These are phyloP conservation scores for Electrona antarctica DNA, from an alignment of 2,113 vertebrate genomes.

Conservation along the genomic window DNA sequence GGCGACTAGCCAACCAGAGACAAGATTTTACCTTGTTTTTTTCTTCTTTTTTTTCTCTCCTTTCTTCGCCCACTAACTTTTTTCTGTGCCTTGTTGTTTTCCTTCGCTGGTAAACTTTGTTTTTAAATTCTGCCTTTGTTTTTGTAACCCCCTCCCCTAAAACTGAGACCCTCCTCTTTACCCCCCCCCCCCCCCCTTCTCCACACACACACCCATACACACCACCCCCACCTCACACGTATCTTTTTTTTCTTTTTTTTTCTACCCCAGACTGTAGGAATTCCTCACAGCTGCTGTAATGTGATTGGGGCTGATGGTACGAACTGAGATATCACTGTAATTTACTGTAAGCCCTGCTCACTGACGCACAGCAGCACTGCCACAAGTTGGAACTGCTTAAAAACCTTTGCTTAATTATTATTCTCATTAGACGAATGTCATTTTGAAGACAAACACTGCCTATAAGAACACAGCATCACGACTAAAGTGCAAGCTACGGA, in stretches of 20 bases:
- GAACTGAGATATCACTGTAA: constrained; percentile 71
- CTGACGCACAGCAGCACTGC: constrained; percentile 50
- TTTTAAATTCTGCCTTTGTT: constrained; percentile 77
- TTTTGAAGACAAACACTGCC: no score
- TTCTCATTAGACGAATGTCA: no score
- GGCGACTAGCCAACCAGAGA: constrained; percentile 64
- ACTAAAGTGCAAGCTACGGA: no score
- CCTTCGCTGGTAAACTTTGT: constrained; percentile 77
- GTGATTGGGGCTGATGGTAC: constrained; percentile 63
- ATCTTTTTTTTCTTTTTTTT: constrained; percentile 47
- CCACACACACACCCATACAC: neutral
- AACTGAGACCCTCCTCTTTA: constrained; percentile 43
- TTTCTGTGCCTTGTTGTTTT: constrained; percentile 66
- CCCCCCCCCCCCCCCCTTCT: constrained; percentile 18
- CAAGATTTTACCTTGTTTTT: constrained; percentile 54
- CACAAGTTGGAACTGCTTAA: neutral
- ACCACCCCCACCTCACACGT: constrained; percentile 6
- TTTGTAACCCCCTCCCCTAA: constrained; percentile 69
- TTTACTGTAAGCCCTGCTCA: constrained; percentile 65
- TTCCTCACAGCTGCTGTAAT: constrained; percentile 74
- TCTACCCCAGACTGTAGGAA: constrained; percentile 56
- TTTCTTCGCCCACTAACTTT: constrained; percentile 51
- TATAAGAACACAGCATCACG: no score
- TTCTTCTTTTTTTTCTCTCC: constrained; percentile 22
- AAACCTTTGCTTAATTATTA: neutral